A percentile compares a stretch with the other conserved stretches of the same genome.
phyloP scores from a whole-genome alignment of 2,797 vertebrate species.

The Scarus forsteni region DNA sequence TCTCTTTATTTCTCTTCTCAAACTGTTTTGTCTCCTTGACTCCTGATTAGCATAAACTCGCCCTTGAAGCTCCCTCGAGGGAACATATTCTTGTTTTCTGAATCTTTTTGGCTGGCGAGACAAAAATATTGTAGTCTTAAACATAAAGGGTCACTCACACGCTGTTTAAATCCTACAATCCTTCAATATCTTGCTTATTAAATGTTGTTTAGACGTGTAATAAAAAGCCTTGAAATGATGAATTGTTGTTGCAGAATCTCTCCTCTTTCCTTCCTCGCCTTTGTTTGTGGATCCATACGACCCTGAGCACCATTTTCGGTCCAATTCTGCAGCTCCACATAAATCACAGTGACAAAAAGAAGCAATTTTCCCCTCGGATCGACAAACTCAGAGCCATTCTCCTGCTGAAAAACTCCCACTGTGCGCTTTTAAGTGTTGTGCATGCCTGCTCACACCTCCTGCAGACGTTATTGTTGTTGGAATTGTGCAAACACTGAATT shows the following conservation, averaged over 20 bases:
- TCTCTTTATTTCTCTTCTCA: constrained; percentile 34
- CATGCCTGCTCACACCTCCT: background rate
- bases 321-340: constrained; percentile 38
- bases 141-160: background rate
- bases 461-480: background rate
- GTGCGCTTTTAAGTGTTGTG: background rate
- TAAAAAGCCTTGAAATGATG: constrained; percentile 25
- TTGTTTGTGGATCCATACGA: constrained; percentile 21
- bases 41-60: constrained; percentile 22
- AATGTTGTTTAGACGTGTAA: background rate
- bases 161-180: background rate
- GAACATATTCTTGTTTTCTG: background rate
- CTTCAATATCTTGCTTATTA: background rate
- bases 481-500: background rate
- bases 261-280: constrained; percentile 8
- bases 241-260: constrained; percentile 10
- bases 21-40: constrained; percentile 19
- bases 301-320: background rate
- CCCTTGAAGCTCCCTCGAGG: background rate
- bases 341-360: constrained; percentile 54
- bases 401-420: background rate
- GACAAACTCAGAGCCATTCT: constrained; percentile 13
- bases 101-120: background rate
- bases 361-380: constrained; percentile 16
- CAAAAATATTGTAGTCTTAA: background rate